Conservation (phyloP, 2,113 vertebrate species). For the Chiloscyllium plagiosum region DNA sequence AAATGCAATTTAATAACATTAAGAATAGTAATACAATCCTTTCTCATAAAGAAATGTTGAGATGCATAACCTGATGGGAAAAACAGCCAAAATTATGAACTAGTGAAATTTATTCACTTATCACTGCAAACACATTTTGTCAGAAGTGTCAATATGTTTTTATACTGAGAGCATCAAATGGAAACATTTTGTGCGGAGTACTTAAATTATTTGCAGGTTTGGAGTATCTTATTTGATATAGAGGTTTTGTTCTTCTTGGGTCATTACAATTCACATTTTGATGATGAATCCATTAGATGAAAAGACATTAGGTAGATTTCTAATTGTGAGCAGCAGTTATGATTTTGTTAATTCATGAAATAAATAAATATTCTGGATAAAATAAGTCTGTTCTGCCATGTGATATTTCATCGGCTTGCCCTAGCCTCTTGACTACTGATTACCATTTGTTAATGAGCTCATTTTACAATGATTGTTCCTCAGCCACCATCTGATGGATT, state of each 20-base stretch:
- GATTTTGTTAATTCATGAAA: not conserved
- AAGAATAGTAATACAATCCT: not conserved
- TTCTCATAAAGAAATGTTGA: not conserved
- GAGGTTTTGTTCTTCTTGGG: not conserved
- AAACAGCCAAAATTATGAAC: not conserved
- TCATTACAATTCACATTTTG: not conserved
- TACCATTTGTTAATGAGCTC: conserved; percentile 71
- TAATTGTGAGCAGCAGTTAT: not conserved
- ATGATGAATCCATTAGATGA: not conserved
- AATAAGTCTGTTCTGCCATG: not conserved
- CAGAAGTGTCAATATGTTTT: not conserved
- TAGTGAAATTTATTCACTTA: not conserved
- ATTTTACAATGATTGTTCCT: conserved; percentile 46
- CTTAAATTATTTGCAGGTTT: not conserved
- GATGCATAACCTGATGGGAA: not conserved
- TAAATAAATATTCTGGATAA: not conserved
- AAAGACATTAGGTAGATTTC: not conserved
- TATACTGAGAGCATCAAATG: not conserved
- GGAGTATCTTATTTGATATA: not conserved
- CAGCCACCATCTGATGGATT: conserved; percentile 48
- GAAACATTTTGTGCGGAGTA: not conserved
- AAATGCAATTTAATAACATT: not conserved
- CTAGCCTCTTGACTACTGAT: conserved; percentile 60
- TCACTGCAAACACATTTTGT: not conserved
- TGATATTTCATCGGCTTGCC: conserved; percentile 51